A percentile compares a stretch with the other conserved stretches of the same genome.
These are phyloP conservation scores for Emydoidea blandingii DNA, from an alignment of 2,797 vertebrate genomes.

Conservation along the genomic window DNA sequence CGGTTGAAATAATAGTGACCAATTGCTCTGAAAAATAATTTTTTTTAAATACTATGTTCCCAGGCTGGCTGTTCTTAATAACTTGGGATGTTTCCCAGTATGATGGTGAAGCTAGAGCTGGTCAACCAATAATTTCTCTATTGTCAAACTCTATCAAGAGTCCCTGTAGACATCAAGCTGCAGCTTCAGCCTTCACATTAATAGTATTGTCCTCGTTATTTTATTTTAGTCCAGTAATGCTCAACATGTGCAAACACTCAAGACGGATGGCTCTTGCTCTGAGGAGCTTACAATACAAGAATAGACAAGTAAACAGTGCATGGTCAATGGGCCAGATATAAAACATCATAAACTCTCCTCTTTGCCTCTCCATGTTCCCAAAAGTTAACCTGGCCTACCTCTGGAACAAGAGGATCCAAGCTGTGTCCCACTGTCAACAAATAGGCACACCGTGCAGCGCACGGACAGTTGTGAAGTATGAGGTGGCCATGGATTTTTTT, in stretches of 20 bases:
- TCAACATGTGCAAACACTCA: neutral
- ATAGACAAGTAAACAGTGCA: neutral
- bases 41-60: neutral
- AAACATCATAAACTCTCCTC: neutral
- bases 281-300: neutral
- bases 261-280: neutral
- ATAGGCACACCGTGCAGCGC: neutral
- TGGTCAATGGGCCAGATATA: neutral
- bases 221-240: neutral
- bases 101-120: neutral
- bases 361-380: neutral
- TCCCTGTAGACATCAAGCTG: neutral
- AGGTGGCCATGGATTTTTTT: neutral
- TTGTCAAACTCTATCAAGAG: neutral
- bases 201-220: neutral
- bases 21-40: neutral
- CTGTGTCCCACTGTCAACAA: neutral
- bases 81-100: neutral
- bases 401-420: rapidly evolving
- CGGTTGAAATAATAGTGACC: neutral
- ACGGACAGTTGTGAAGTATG: rapidly evolving
- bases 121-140: slow-evolving; percentile 17
- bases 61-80: neutral
- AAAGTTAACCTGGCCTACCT: neutral
- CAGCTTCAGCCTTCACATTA: neutral